Evolutionary conservation across 1,140 invertebrate genomes (phyloP), one percentile per base, ranked within the genome.

Genomic region (Drosophila pruinosa): DNA sequence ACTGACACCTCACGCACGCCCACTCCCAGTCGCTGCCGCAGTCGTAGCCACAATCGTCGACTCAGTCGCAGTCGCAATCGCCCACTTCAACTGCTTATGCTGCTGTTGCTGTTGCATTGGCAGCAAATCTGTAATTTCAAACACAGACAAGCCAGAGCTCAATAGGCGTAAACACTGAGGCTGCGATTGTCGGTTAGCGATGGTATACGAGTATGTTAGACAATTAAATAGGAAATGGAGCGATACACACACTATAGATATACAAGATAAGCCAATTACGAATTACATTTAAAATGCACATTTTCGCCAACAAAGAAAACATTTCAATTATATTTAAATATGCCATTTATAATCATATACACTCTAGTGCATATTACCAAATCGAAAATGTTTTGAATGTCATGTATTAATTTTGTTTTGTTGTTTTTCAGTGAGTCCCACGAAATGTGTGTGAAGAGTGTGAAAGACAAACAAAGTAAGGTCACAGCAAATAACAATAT

Each of bases 1-100:
- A 74, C 78, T 68, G 82, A 85, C 81, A 85, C 81, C 81, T 68
- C 43, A 75, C 82, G 62, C 73, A 74, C 77, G 71, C 76, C 80
- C 81, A 69, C 67, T 62, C 57, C 24, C 48, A 43, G 8, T 24
- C 19, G 1, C 28, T 8, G 21, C 3, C 15, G 15, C 53, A 12
- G 12, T 22, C 15, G n/a, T 62, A 69, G 24, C 4, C 47, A 8
- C 26, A 17, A 12, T 50, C 73, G 47, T 71, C 45, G 57, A 53
- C 56, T 58, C 59, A 36, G 34, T 24, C 6, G n/a, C 43, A 22
- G 21, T 47, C 17, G 12, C 22, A 26, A 22, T 47, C n/a, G 12
- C 21, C 17, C 71, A 54, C 45, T 57, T 41, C 34, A 34, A 41
- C 53, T 41, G 71, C 57, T 50, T n/a, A 56, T 48, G 47, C 57